A percentile compares a stretch with the other conserved stretches of the same genome.
Conservation (phyloP, 2,797 vertebrate genomes). For the Taenioides sp. region DNA sequence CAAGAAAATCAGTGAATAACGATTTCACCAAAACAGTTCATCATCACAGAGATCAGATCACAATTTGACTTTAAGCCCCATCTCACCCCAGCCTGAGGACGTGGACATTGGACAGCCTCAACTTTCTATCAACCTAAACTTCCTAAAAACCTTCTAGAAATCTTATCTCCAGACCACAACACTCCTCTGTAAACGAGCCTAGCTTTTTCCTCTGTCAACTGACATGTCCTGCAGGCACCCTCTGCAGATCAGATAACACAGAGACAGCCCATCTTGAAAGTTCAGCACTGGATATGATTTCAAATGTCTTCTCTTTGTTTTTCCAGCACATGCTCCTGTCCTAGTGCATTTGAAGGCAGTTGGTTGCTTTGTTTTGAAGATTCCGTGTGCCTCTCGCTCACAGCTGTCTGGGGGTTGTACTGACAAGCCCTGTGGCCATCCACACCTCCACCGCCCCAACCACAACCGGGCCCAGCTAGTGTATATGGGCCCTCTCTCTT, state of each 20-base stretch:
- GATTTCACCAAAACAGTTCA: too few relatives aligned
- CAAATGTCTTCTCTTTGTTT: slow-evolving; percentile 31
- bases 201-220: neutral
- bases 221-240: slow-evolving; percentile 14
- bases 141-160: neutral
- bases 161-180: neutral
- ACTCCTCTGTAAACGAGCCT: neutral
- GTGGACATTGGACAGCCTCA: too few relatives aligned
- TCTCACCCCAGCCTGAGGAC: too few relatives aligned
- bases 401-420: slow-evolving; percentile 61
- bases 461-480: slow-evolving; percentile 41
- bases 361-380: slow-evolving; percentile 45
- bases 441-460: slow-evolving; percentile 63
- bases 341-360: slow-evolving; percentile 18
- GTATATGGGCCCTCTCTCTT: slow-evolving; percentile 43
- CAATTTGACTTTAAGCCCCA: too few relatives aligned
- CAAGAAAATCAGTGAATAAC: too few relatives aligned
- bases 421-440: slow-evolving; percentile 56
- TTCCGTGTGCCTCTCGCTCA: slow-evolving; percentile 60
- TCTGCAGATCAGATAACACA: slow-evolving; percentile 12
- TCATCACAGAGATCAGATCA: too few relatives aligned
- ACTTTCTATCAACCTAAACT: neutral
- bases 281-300: slow-evolving; percentile 7
- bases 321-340: slow-evolving; percentile 6
- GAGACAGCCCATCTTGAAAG: neutral